phyloP scores from a whole-genome alignment of 2,888 invertebrate genomes.

The Mimachlamys varia region DNA sequence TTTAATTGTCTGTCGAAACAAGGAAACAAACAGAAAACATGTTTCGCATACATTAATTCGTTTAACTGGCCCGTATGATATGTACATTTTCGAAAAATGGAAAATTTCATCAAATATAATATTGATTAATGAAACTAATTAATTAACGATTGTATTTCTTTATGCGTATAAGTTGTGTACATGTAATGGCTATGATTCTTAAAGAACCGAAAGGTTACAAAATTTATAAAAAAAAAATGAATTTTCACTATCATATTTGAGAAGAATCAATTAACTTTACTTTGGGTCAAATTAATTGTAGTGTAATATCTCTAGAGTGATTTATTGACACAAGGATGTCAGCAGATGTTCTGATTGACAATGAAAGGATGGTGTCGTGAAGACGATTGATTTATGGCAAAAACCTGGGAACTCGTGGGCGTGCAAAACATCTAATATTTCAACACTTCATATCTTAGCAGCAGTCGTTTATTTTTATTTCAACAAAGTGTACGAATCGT shows the following conservation, averaged over 20 bases:
- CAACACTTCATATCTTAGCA: background rate
- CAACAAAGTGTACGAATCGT: no score
- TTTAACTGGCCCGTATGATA: no score
- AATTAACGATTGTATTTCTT: no score
- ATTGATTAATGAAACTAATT: background rate
- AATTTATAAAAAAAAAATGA: background rate
- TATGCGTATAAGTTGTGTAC: no score
- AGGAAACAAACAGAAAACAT: no score
- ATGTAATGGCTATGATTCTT: no score
- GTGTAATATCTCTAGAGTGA: background rate
- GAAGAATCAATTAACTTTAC: background rate
- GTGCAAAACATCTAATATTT: background rate
- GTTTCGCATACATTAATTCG: no score
- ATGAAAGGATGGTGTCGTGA: background rate
- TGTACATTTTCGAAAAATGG: no score
- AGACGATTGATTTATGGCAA: background rate
- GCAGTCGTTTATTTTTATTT: background rate
- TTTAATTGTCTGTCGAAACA: no score
- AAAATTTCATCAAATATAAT: background rate
- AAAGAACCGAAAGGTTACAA: background rate
- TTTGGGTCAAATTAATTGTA: background rate
- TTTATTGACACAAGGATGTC: background rate
- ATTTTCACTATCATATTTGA: background rate
- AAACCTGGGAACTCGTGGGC: background rate
- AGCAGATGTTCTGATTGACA: background rate